Percentiles rank a stretch among this genome's conserved stretches.
Conservation (phyloP, 2,888 invertebrate species). For the Alloplasta piceator region DNA sequence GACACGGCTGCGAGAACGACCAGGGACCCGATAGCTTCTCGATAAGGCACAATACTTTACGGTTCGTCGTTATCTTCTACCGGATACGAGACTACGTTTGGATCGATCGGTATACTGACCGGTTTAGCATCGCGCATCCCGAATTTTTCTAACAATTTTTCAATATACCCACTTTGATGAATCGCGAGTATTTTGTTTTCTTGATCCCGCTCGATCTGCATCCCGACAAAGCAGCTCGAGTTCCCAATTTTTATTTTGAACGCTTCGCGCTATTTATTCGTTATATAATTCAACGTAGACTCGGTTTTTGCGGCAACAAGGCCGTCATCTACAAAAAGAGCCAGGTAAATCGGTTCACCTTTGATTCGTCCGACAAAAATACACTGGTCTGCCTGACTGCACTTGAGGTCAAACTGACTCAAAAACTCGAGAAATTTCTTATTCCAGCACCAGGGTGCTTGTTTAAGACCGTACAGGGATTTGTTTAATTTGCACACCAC, state of each 20-base stretch:
- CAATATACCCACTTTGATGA: conserved; percentile 41
- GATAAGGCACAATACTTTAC: too few relatives aligned
- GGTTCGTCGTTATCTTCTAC: neutral
- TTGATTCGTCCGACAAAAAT: conserved; percentile 25
- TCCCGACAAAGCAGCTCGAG: conserved; percentile 25
- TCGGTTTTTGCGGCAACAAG: conserved; percentile 30
- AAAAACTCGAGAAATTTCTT: conserved; percentile 9
- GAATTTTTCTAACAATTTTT: conserved; percentile 37
- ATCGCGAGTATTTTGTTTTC: conserved; percentile 18
- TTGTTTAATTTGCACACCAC: too few relatives aligned
- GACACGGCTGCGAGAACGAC: too few relatives aligned
- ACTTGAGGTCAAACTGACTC: conserved; percentile 13
- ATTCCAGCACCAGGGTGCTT: conserved; percentile 36
- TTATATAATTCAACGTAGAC: conserved; percentile 1
- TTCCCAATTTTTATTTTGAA: conserved; percentile 35
- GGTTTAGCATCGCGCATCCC: conserved; percentile 14
- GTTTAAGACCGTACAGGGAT: conserved; percentile 35
- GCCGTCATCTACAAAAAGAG: conserved; percentile 46
- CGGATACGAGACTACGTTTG: conserved; percentile 14
- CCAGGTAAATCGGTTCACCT: conserved; percentile 21
- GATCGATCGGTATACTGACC: conserved; percentile 15
- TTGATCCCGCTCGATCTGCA: conserved; percentile 37
- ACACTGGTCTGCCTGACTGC: conserved; percentile 25
- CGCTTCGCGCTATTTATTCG: neutral
- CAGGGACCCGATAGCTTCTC: too few relatives aligned